These are phyloP conservation scores for Drosophila antonietae DNA, from an alignment of 2,888 invertebrate genomes.

Conservation along the genomic window DNA sequence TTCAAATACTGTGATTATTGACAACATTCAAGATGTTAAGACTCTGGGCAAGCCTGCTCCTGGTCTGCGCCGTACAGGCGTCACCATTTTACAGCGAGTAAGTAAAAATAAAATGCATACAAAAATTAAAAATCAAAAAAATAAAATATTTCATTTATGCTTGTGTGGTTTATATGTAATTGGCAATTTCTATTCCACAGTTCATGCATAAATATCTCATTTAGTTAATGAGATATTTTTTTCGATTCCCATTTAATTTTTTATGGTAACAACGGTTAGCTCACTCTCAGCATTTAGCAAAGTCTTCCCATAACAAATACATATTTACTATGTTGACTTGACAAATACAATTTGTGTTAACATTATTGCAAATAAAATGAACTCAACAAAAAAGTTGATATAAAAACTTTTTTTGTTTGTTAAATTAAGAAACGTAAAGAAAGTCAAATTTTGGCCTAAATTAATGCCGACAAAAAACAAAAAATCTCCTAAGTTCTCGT, in stretches of 20 bases:
- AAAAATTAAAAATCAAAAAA: background rate
- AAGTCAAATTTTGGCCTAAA: slow-evolving; percentile 65
- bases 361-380: slow-evolving; percentile 62
- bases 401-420: slow-evolving; percentile 18
- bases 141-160: slow-evolving; percentile 12
- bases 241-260: background rate
- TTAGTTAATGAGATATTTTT: slow-evolving; percentile 4
- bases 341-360: slow-evolving; percentile 52
- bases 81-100: slow-evolving; percentile 73
- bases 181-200: slow-evolving; percentile 14
- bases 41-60: slow-evolving; percentile 64
- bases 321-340: too few relatives aligned
- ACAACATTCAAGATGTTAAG: slow-evolving; percentile 54
- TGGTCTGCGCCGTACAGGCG: slow-evolving; percentile 57
- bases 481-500: background rate
- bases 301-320: too few relatives aligned
- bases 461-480: slow-evolving; percentile 26
- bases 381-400: slow-evolving; percentile 22
- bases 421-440: slow-evolving; percentile 53
- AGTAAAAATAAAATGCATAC: slow-evolving; percentile 37
- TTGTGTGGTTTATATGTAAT: slow-evolving; percentile 46
- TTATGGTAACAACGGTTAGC: background rate
- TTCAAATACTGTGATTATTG: slow-evolving; percentile 28
- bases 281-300: too few relatives aligned
- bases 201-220: slow-evolving; percentile 38